These are phyloP conservation scores for Smutsia gigantea DNA, from an alignment of 2,797 vertebrate genomes.

Conservation along the genomic window DNA sequence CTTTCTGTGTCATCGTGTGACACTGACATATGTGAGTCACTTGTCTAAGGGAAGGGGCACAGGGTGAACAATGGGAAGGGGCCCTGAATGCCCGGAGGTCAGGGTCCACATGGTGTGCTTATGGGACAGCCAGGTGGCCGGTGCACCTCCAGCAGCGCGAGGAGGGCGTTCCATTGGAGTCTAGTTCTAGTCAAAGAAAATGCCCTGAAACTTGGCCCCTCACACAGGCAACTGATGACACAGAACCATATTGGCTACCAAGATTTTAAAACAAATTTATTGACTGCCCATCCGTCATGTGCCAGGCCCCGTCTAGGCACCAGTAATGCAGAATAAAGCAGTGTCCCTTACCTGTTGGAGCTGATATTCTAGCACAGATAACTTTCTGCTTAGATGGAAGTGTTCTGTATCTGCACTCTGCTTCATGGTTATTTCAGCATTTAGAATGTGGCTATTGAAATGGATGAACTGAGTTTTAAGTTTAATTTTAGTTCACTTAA, in stretches of 20 bases:
- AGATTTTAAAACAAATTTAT: not conserved
- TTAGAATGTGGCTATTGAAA: not conserved
- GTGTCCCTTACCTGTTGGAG: not conserved
- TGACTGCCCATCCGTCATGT: accelerated
- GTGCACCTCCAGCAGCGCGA: not conserved
- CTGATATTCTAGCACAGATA: not conserved
- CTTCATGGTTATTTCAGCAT: accelerated
- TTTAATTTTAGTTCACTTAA: not conserved
- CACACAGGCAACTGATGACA: accelerated
- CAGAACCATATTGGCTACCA: accelerated
- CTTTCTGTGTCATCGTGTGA: not conserved
- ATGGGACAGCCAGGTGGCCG: not conserved
- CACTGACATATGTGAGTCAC: no score
- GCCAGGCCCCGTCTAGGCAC: accelerated
- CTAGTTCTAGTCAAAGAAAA: not conserved
- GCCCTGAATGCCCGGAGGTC: no score
- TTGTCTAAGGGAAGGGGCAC: not conserved
- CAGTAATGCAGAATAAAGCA: not conserved
- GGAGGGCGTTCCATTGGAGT: no score
- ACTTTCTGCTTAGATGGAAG: not conserved
- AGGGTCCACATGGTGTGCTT: accelerated
- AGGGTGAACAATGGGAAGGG: not conserved
- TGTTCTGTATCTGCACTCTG: not conserved
- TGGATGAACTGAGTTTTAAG: not conserved
- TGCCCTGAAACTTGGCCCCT: accelerated